A percentile compares a stretch with the other conserved stretches of the same genome.
Conservation (phyloP, 2,888 invertebrate species). For the Eupithecia subfuscata region DNA sequence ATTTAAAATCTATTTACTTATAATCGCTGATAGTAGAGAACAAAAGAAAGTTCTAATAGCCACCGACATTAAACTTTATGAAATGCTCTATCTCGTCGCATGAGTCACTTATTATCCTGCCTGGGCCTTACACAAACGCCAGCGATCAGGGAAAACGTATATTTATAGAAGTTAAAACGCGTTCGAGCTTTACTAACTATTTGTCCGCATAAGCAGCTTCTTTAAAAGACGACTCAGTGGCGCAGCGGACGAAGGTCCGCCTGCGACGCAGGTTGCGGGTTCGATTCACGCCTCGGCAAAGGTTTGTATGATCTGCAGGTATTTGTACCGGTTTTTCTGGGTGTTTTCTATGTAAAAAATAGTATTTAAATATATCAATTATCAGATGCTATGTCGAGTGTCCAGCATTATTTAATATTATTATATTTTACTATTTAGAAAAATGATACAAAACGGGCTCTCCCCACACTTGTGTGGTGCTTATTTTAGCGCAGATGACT, state of each 20-base stretch:
- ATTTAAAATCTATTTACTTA: neutral
- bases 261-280: no score
- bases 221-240: neutral
- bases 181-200: conserved; percentile 52
- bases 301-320: no score
- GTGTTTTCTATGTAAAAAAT: no score
- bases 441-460: no score
- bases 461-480: neutral
- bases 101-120: conserved; percentile 80
- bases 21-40: neutral
- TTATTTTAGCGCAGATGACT: neutral
- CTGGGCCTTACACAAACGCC: conserved; percentile 61
- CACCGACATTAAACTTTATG: conserved; percentile 59
- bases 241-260: neutral
- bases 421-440: no score
- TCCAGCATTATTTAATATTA: no score
- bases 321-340: no score
- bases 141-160: conserved; percentile 70
- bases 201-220: conserved; percentile 26
- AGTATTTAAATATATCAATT: no score
- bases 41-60: neutral
- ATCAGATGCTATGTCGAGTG: no score
- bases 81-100: conserved; percentile 55
- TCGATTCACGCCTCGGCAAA: no score
- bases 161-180: conserved; percentile 77